These are phyloP conservation scores for Drosophila buzzatii DNA, from an alignment of 2,888 invertebrate species.

Conservation along the genomic window DNA sequence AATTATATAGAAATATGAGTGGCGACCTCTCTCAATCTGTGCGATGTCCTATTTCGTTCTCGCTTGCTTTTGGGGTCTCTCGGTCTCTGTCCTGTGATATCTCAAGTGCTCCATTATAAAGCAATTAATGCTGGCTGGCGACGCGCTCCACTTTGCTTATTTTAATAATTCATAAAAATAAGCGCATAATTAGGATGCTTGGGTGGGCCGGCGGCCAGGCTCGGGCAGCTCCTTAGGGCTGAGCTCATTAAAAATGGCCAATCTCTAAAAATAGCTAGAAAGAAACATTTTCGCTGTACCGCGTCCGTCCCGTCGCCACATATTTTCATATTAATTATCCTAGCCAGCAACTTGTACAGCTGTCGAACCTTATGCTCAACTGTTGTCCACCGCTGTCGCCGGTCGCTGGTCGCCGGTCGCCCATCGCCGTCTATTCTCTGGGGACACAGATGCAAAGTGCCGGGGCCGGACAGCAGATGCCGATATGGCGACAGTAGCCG, in stretches of 20 bases:
- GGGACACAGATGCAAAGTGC: conserved; percentile 50
- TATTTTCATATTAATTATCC: conserved; percentile 81
- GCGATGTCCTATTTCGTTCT: conserved; percentile 6
- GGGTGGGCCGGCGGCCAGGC: conserved; percentile 58
- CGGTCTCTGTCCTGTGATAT: not conserved
- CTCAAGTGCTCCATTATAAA: conserved; percentile 67
- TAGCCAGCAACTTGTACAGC: conserved; percentile 62
- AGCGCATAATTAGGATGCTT: conserved; percentile 71
- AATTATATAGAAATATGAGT: conserved; percentile 78
- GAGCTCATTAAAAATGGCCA: conserved; percentile 71
- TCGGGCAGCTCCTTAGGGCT: conserved; percentile 18
- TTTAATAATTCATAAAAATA: conserved; percentile 78
- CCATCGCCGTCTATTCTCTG: conserved; percentile 35
- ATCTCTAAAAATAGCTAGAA: conserved; percentile 71
- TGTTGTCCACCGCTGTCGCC: not conserved
- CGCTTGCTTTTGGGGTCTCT: not conserved
- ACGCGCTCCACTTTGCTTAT: conserved; percentile 64
- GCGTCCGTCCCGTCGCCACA: conserved; percentile 44
- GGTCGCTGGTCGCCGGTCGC: conserved; percentile 1
- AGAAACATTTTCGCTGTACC: conserved; percentile 63
- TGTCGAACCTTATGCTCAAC: conserved; percentile 43
- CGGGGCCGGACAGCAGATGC: conserved; percentile 27
- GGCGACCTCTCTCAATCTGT: conserved; percentile 2
- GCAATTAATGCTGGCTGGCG: conserved; percentile 69
- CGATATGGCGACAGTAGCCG: conserved; percentile 51